Evolutionary conservation across 2,888 invertebrate species (phyloP), one percentile per base, ranked within the genome.

Genomic region (Drosophila gaucha): DNA sequence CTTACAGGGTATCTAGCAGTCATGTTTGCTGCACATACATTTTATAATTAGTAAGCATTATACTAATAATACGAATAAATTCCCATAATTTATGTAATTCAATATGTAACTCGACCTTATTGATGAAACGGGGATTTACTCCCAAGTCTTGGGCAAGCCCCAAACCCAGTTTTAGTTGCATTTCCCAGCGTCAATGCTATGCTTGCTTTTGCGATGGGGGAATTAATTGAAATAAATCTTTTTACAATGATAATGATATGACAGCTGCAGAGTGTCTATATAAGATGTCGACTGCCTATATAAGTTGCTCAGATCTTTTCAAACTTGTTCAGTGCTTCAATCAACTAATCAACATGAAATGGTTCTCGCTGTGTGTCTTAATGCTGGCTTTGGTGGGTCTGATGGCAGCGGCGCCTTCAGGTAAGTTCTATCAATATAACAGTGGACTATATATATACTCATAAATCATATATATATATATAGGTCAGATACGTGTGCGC

Each of bases 381-480:
- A 50, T 64, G 10, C 4, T 73, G n/a, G 75, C 59, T 5, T 3
- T 67, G 47, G 26, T 74, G 4, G 33, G 31, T 6, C n/a, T 55
- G 10, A 9, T 28, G 6, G 41, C 56, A 9, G 72, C 75, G n/a
- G 59, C 72, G 9, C 77, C 77, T 16, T 30, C 51, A 2, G 66
- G 74, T 74, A 22, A 36, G 47, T 10, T 6, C 3, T 6, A 47
- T 10, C 6, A 12, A 30, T 44, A 16, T 24, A 6, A 1, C 6
- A 26, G n/a, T n/a, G n/a, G n/a, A n/a, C n/a, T n/a, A 20, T 44
- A 46, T 18, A 46, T 30, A 24, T 24, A 10, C 12, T 28, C 5
- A 47, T 6, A 33, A 16, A 9, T 8, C 0, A 3, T 6, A 0
- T 12, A 4, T 24, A 30, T 14, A 3, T 39, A 12, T 9, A n/a